Evolutionary conservation across 2,113 vertebrate genomes (phyloP).

Genomic region (Rhombomys opimus): DNA sequence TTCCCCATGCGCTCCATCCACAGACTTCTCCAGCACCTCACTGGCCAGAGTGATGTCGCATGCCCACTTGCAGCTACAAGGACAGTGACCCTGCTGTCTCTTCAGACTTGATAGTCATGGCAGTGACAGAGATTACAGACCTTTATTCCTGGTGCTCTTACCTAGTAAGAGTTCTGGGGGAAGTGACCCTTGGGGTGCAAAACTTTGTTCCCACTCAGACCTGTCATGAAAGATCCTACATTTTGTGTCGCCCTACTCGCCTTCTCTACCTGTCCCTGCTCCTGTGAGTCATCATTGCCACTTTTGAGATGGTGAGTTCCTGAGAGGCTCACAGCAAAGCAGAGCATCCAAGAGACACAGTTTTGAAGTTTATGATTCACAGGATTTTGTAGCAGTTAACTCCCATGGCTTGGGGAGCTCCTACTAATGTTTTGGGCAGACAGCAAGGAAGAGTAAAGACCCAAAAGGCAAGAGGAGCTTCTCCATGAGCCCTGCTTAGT

Average conservation of each 20-base stretch:
- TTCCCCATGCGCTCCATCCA: not conserved
- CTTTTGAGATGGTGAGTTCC: not conserved
- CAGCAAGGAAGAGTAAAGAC: no score
- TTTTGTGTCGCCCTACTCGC: not conserved
- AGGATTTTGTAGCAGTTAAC: not conserved
- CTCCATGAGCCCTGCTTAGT: no score
- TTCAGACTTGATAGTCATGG: not conserved
- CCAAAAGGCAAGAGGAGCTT: no score
- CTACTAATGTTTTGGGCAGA: no score
- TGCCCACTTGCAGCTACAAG: not conserved
- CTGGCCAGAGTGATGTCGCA: not conserved
- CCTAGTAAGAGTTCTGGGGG: not conserved
- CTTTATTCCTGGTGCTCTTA: not conserved
- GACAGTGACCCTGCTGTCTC: not conserved
- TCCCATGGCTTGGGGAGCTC: no score
- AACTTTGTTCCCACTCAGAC: not conserved
- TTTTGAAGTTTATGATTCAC: not conserved
- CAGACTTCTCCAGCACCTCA: not conserved
- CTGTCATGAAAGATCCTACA: not conserved
- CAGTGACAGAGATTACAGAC: not conserved
- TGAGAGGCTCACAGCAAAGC: not conserved
- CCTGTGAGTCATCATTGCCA: not conserved
- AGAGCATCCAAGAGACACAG: not conserved
- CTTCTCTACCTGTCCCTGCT: not conserved
- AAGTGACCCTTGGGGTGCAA: not conserved